phyloP scores from a whole-genome alignment of 2,797 vertebrate species.

The Coccyzus lansbergi region DNA sequence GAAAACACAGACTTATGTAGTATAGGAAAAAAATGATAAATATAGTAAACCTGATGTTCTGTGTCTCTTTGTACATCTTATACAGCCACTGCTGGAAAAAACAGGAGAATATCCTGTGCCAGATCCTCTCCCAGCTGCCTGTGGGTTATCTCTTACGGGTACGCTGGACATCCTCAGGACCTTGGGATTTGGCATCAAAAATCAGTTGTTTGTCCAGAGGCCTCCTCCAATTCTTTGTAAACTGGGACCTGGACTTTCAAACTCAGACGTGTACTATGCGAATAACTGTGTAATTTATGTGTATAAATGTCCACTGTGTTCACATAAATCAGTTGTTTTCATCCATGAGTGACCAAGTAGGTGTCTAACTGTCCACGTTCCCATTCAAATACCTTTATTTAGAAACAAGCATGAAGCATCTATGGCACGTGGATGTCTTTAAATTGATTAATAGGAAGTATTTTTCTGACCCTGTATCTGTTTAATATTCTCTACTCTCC shows the following conservation, averaged over 20 bases:
- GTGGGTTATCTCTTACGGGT: not conserved
- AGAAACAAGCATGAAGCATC: not conserved
- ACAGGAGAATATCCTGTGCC: fast-evolving
- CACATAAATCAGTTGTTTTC: slow-evolving; percentile 26
- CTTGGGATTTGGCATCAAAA: not conserved
- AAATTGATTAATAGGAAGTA: not conserved
- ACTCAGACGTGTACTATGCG: not conserved
- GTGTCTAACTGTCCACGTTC: not conserved
- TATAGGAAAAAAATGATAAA: not conserved
- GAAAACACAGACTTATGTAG: not conserved
- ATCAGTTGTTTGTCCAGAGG: not conserved
- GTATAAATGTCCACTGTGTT: not conserved
- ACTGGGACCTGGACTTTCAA: not conserved
- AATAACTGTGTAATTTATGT: slow-evolving; percentile 7
- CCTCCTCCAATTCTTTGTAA: not conserved
- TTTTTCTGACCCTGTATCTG: not conserved
- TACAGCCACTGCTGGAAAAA: not conserved
- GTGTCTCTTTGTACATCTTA: not conserved
- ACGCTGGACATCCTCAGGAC: not conserved
- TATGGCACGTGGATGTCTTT: not conserved
- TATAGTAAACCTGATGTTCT: not conserved
- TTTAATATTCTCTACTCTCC: not conserved
- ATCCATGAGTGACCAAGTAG: not conserved
- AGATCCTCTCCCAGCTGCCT: not conserved
- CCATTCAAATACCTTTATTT: not conserved